Conservation (phyloP, 1,140 invertebrate genomes). For the Trachymyrmex septentrionalis region DNA sequence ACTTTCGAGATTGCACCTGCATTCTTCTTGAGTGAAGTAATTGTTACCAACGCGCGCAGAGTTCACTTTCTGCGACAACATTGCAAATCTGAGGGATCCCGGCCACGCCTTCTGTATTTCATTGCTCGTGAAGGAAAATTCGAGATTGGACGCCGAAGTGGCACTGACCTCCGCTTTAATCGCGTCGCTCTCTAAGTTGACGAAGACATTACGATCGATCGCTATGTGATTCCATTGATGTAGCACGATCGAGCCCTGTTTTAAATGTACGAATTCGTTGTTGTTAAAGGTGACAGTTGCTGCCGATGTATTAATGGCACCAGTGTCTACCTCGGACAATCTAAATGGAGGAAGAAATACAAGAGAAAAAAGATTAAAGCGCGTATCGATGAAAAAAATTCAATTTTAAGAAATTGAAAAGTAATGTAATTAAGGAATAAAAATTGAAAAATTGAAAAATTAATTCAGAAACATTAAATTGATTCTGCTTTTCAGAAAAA, state of each 20-base stretch:
- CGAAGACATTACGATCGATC: slow-evolving; percentile 89
- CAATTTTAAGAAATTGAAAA: slow-evolving; percentile 10
- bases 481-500: not conserved
- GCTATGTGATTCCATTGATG: slow-evolving; percentile 89
- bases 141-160: slow-evolving; percentile 82
- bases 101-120: slow-evolving; percentile 87
- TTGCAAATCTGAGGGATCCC: slow-evolving; percentile 87
- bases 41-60: slow-evolving; percentile 88
- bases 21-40: slow-evolving; percentile 87
- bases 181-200: slow-evolving; percentile 87
- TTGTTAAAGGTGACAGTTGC: slow-evolving; percentile 88
- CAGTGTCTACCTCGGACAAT: slow-evolving; percentile 88
- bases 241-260: slow-evolving; percentile 87
- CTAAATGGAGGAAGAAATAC: slow-evolving; percentile 85
- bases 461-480: not conserved
- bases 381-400: not conserved
- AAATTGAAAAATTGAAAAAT: not conserved
- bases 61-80: slow-evolving; percentile 86
- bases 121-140: slow-evolving; percentile 89
- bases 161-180: slow-evolving; percentile 84
- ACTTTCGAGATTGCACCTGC: slow-evolving; percentile 88
- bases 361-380: not conserved
- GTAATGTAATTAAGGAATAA: not conserved
- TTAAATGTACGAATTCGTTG: slow-evolving; percentile 88
- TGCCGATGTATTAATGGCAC: slow-evolving; percentile 89